Conservation (phyloP, 1,140 invertebrate species). For the Helicoverpa armigera region DNA sequence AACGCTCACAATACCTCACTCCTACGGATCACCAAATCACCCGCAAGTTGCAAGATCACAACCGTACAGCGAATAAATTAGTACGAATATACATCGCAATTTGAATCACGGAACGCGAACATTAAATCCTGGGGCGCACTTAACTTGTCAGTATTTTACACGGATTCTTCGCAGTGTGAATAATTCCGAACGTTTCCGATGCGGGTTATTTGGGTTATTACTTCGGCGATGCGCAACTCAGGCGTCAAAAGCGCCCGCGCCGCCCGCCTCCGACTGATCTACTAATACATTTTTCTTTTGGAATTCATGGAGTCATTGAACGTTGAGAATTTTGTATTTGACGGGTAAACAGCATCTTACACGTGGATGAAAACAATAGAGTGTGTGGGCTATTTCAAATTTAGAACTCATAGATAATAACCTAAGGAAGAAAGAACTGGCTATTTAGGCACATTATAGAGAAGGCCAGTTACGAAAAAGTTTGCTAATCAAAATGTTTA, state of each 20-base stretch:
- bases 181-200: constrained; percentile 40
- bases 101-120: constrained; percentile 25
- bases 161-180: constrained; percentile 30
- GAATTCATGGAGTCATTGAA: constrained; percentile 50
- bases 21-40: background rate
- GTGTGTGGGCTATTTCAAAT: background rate
- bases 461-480: constrained; percentile 1
- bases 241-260: constrained; percentile 43
- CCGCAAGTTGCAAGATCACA: background rate
- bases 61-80: background rate
- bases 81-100: background rate
- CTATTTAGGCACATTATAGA: background rate
- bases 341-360: constrained; percentile 39
- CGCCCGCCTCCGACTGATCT: constrained; percentile 44
- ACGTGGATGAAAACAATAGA: constrained; percentile 24
- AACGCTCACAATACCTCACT: constrained; percentile 18
- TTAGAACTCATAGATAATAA: constrained; percentile 1
- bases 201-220: constrained; percentile 48
- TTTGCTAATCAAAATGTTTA: background rate
- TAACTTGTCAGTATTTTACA: constrained; percentile 49
- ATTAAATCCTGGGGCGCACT: constrained; percentile 48
- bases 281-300: constrained; percentile 52
- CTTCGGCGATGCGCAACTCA: constrained; percentile 33
- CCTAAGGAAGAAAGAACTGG: background rate
- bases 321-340: constrained; percentile 43